Percentiles rank a stretch among this genome's conserved stretches.
Conservation (phyloP, 2,888 invertebrate species). For the Proisotoma minuta region DNA sequence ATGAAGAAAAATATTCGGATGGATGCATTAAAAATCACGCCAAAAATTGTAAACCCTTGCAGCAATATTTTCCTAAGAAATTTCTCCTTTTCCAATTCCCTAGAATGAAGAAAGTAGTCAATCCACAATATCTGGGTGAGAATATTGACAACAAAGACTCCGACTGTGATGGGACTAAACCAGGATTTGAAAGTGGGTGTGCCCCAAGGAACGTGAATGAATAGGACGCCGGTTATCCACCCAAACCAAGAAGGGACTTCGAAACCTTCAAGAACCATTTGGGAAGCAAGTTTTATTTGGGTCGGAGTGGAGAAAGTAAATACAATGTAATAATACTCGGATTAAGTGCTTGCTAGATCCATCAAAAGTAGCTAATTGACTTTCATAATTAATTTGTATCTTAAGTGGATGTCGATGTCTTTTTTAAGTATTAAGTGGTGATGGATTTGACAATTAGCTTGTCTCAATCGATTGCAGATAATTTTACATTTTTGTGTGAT, state of each 20-base stretch:
- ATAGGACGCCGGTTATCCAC: slow-evolving; percentile 31
- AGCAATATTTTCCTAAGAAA: slow-evolving; percentile 33
- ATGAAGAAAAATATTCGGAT: slow-evolving; percentile 30
- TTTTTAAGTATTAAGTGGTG: too few relatives aligned
- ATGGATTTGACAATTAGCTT: too few relatives aligned
- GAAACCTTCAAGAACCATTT: slow-evolving; percentile 33
- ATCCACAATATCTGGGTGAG: slow-evolving; percentile 32
- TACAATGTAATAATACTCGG: too few relatives aligned
- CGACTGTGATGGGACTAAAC: slow-evolving; percentile 21
- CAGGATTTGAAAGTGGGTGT: slow-evolving; percentile 29
- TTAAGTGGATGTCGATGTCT: too few relatives aligned
- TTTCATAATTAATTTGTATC: too few relatives aligned
- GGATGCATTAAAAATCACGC: slow-evolving; percentile 30
- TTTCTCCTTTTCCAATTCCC: slow-evolving; percentile 33
- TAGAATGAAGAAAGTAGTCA: slow-evolving; percentile 27
- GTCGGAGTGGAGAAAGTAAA: too few relatives aligned
- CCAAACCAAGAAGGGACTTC: slow-evolving; percentile 39
- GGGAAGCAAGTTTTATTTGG: neutral
- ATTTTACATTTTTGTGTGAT: too few relatives aligned
- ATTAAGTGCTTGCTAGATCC: too few relatives aligned
- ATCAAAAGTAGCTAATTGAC: too few relatives aligned
- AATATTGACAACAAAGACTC: slow-evolving; percentile 22
- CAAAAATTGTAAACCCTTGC: slow-evolving; percentile 33
- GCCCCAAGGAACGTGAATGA: slow-evolving; percentile 34
- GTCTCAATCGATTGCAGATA: too few relatives aligned